Evolutionary conservation across 1,140 invertebrate genomes (phyloP).

Genomic region (Potamilus streckersoni): DNA sequence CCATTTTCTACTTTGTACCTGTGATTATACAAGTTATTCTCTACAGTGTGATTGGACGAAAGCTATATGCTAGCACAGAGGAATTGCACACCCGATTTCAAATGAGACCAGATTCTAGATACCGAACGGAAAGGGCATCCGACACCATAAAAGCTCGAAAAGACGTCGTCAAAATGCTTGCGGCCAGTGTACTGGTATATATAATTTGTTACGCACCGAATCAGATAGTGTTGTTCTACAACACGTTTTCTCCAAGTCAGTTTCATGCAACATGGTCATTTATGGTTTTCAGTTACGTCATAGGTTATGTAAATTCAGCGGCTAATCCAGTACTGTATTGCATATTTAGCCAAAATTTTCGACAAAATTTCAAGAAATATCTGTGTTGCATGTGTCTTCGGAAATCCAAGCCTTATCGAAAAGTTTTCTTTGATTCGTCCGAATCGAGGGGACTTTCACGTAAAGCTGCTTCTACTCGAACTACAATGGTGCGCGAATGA

Average conservation of each 20-base stretch:
- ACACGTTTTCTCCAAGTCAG: constrained; percentile 52
- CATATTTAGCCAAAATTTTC: constrained; percentile 68
- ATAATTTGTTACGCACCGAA: constrained; percentile 65
- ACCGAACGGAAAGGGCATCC: constrained; percentile 42
- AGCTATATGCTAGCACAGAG: constrained; percentile 60
- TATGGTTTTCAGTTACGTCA: constrained; percentile 59
- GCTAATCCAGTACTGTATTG: constrained; percentile 69
- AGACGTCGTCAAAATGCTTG: constrained; percentile 66
- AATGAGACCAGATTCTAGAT: constrained; percentile 43
- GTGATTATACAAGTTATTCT: constrained; percentile 48
- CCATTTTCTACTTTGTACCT: constrained; percentile 65
- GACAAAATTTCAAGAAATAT: constrained; percentile 62
- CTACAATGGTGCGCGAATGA: no score
- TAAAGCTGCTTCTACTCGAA: constrained; percentile 35
- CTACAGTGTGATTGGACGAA: constrained; percentile 63
- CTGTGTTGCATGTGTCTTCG: constrained; percentile 52
- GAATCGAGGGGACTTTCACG: constrained; percentile 46
- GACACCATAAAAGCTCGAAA: constrained; percentile 52
- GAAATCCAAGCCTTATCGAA: constrained; percentile 34
- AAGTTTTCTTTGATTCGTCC: constrained; percentile 43
- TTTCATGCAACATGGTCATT: constrained; percentile 64
- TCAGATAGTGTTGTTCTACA: constrained; percentile 65
- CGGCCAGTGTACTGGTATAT: constrained; percentile 65
- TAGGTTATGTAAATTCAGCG: constrained; percentile 66
- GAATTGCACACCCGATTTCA: constrained; percentile 56